Percentiles rank a stretch among this genome's conserved stretches.
phyloP scores from a whole-genome alignment of 1,140 invertebrate species.

The Drosophila orena region DNA sequence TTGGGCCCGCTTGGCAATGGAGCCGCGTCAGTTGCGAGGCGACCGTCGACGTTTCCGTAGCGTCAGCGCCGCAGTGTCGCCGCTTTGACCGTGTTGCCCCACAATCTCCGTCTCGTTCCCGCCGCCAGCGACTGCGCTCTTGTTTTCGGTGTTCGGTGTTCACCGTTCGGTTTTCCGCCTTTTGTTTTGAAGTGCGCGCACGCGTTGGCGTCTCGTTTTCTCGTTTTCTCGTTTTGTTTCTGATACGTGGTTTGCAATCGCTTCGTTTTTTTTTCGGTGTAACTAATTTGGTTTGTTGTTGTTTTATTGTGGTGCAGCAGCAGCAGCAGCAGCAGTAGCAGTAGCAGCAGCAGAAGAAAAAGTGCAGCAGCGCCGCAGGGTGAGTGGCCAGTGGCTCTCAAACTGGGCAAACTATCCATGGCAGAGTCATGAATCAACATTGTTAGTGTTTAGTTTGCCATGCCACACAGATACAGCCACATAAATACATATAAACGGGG shows the following conservation, averaged over 20 bases:
- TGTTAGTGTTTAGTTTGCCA: conserved; percentile 15
- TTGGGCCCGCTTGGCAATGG: conserved; percentile 29
- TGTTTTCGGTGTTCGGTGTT: not conserved
- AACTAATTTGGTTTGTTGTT: conserved; percentile 42
- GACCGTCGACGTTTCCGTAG: conserved; percentile 68
- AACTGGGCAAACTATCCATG: conserved; percentile 34
- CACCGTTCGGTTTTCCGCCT: conserved; percentile 18
- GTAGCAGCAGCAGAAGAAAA: not conserved
- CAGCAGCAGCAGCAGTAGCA: conserved; percentile 14
- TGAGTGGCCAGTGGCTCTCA: conserved; percentile 34
- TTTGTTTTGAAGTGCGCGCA: conserved; percentile 53
- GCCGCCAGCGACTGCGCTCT: conserved; percentile 16
- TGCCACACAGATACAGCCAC: conserved; percentile 17
- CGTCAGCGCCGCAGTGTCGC: conserved; percentile 40
- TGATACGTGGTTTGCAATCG: conserved; percentile 20
- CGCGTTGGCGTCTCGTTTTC: conserved; percentile 49
- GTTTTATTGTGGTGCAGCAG: conserved; percentile 28
- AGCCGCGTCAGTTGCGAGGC: conserved; percentile 67
- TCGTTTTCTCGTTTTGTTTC: conserved; percentile 34
- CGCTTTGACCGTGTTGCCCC: conserved; percentile 16
- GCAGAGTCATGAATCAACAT: conserved; percentile 40
- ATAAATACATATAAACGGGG: conserved; percentile 4
- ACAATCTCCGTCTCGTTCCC: conserved; percentile 2
- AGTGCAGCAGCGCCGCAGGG: conserved; percentile 18
- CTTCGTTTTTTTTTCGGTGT: conserved; percentile 44